phyloP scores from a whole-genome alignment of 2,888 invertebrate species.

The Drosophila nr. perissopoda region DNA sequence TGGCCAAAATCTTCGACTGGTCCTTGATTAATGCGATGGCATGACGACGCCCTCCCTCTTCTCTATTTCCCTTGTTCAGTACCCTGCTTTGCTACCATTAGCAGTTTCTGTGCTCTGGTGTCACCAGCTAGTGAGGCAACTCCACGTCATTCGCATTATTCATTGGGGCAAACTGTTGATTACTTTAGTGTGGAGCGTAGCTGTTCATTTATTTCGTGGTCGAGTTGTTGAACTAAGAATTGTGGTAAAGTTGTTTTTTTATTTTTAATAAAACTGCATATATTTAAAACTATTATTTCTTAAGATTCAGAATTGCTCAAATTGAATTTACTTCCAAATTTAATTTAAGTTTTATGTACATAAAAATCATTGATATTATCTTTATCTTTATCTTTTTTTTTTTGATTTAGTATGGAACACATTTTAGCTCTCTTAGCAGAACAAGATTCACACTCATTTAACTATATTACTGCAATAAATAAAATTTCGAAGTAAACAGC shows the following conservation, averaged over 20 bases:
- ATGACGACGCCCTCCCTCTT: constrained; percentile 28
- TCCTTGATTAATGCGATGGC: constrained; percentile 72
- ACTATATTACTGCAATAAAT: constrained; percentile 25
- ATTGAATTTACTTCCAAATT: neutral
- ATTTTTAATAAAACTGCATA: neutral
- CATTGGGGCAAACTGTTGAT: constrained; percentile 55
- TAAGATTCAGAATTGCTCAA: neutral
- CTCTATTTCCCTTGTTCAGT: neutral
- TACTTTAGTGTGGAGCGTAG: constrained; percentile 32
- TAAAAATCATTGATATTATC: neutral
- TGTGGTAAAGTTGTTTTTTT: neutral
- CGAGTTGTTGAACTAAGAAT: constrained; percentile 3
- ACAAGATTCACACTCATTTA: neutral
- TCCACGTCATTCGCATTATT: constrained; percentile 37
- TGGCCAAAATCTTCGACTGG: constrained; percentile 53
- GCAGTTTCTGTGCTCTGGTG: constrained; percentile 23
- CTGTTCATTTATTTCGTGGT: constrained; percentile 49
- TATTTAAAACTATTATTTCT: neutral
- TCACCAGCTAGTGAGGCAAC: constrained; percentile 29
- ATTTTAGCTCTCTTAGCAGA: neutral
- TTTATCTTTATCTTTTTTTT: too few species aligned
- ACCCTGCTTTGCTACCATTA: constrained; percentile 18
- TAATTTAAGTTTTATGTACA: neutral
- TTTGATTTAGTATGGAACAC: neutral
- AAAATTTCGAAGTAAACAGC: neutral